phyloP scores from a whole-genome alignment of 2,888 invertebrate genomes.

The Pristionchus mayeri region DNA sequence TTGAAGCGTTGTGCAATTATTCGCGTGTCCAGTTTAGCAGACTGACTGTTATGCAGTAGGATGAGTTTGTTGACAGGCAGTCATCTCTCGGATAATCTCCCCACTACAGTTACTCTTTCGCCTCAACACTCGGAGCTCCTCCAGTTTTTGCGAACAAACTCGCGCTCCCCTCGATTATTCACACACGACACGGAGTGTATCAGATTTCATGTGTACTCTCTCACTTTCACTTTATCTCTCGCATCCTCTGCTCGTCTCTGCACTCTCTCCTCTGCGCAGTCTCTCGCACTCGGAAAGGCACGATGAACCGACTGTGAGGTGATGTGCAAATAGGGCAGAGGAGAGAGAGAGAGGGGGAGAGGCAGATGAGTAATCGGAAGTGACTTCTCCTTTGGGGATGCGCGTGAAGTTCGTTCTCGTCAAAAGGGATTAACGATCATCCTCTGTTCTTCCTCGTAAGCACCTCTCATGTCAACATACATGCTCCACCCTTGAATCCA shows the following conservation, averaged over 20 bases:
- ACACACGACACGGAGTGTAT: constrained; percentile 30
- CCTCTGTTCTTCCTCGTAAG: not conserved
- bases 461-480: no score
- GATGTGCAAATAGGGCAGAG: constrained; percentile 22
- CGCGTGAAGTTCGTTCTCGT: not conserved
- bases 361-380: not conserved
- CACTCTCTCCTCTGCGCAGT: not conserved
- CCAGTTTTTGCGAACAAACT: not conserved
- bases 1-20: not conserved
- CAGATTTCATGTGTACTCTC: not conserved
- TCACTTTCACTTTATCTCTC: constrained; percentile 16
- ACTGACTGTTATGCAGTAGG: not conserved
- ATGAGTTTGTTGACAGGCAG: not conserved
- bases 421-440: not conserved
- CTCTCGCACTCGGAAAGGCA: not conserved
- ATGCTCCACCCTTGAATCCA: no score
- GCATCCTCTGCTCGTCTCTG: not conserved
- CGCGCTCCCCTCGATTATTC: not conserved
- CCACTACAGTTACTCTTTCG: not conserved
- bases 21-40: not conserved
- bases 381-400: not conserved
- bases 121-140: not conserved
- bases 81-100: not conserved
- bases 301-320: not conserved
- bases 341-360: not conserved